Base-by-base conservation (phyloP, 2,113 vertebrate species). In the Gobiocypris rarus region DNA sequence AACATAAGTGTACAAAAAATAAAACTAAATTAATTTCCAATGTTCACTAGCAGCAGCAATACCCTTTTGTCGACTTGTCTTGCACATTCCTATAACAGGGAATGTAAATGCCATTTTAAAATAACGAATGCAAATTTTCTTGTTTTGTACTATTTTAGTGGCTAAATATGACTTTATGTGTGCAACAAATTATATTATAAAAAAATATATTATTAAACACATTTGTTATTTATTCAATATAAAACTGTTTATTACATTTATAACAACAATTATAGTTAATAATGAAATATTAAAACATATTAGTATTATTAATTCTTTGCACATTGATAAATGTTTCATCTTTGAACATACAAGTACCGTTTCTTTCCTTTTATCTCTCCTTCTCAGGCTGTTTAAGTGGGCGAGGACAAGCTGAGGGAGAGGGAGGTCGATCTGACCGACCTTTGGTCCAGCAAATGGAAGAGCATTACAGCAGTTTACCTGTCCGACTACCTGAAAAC, bases 351-450 rank as follows among this genome's bases (percentile, higher is more conserved):
- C 31, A 65, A 65, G 28, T 65, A 19, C 63, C 1, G 15, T 67
- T 34, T 9, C 31, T 19, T 67, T 67, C 63, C 63, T 65, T 31
- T 22, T 1, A 19, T 38, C 69, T 24, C 22, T 45, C 70, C 22
- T 48, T 48, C 11, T 75, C 54, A 99, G 98, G 98, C 0, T 99
- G 97, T 85, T 70, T 99, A 14, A 97, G 96, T 14, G 98, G 97
- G 8, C 87, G 95, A 75, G 96, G 96, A n/a, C 96, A 97, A 86
- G 92, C 93, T 0, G 94, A 94, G 85, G 90, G 86, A 0, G 90
- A 92, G 59, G 94, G 91, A 0, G 95, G 97, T 0, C 93, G 93
- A 10, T 76, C 92, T 1, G 97, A 98, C 74, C 95, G 94, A 86
- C 91, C 89, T 2, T 90, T 98, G 83, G 93, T 98, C 5, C 94